Evolutionary conservation across 2,113 vertebrate species (phyloP).

Genomic region (Setophaga petechia): DNA sequence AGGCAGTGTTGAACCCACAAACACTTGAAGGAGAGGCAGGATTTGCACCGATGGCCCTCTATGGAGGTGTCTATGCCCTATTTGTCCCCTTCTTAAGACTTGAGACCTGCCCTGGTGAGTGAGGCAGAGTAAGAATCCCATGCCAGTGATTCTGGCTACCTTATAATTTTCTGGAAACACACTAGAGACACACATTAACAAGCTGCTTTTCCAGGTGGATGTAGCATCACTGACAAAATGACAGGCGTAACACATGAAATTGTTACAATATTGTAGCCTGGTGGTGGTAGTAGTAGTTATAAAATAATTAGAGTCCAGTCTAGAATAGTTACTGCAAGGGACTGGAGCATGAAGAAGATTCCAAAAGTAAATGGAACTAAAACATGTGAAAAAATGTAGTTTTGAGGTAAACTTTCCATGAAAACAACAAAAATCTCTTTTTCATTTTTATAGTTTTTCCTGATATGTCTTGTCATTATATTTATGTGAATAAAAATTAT

Average conservation of each 20-base stretch:
- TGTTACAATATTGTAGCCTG: not conserved
- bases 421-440: not conserved
- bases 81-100: not conserved
- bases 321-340: not conserved
- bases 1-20: not conserved
- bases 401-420: not conserved
- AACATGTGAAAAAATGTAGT: not conserved
- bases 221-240: not conserved
- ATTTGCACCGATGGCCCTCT: not conserved
- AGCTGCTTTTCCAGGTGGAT: not conserved
- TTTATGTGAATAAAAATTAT: not conserved
- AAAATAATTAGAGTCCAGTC: not conserved
- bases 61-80: not conserved
- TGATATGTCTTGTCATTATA: not conserved
- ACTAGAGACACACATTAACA: rapidly evolving
- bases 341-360: not conserved
- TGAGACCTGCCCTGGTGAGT: not conserved
- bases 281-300: not conserved
- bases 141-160: not conserved
- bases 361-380: not conserved
- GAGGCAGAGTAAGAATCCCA: not conserved
- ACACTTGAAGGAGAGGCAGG: not conserved
- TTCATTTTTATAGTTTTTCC: not conserved
- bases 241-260: not conserved
- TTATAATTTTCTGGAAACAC: not conserved